Evolutionary conservation across 2,888 invertebrate genomes (phyloP).

Genomic region (Mellilla xanthometata): DNA sequence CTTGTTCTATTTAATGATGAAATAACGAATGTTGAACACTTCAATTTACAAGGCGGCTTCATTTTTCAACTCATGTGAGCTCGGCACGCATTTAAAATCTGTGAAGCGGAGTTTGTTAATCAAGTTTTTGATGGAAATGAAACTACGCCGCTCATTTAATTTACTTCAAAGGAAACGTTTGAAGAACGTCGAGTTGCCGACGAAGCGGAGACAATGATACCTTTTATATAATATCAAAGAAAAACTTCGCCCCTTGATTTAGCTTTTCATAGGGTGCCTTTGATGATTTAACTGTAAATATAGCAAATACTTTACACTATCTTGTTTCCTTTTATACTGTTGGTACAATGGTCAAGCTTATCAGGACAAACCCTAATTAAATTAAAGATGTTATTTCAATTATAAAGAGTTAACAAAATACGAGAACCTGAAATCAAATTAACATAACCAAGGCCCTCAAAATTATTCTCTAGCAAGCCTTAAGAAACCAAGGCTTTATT

Average conservation of each 20-base stretch:
- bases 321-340: too few relatives aligned
- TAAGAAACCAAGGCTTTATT: too few relatives aligned
- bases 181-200: slow-evolving; percentile 53
- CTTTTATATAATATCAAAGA: slow-evolving; percentile 72
- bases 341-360: too few relatives aligned
- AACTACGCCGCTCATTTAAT: slow-evolving; percentile 64
- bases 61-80: slow-evolving; percentile 45
- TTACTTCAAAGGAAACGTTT: slow-evolving; percentile 69
- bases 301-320: too few relatives aligned
- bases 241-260: slow-evolving; percentile 49
- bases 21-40: slow-evolving; percentile 53
- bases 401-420: too few relatives aligned
- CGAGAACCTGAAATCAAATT: too few relatives aligned
- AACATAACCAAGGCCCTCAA: too few relatives aligned
- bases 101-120: slow-evolving; percentile 55
- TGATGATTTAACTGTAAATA: slow-evolving; percentile 23
- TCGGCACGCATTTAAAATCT: slow-evolving; percentile 44
- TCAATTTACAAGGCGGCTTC: slow-evolving; percentile 59
- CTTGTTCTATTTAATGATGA: slow-evolving; percentile 62
- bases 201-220: slow-evolving; percentile 69
- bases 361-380: too few relatives aligned
- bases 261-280: slow-evolving; percentile 42
- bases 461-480: too few relatives aligned
- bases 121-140: slow-evolving; percentile 60
- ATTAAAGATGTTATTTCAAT: too few relatives aligned